Base-by-base conservation (phyloP, 2,888 invertebrate genomes). In the Pasiphila rectangulata region DNA sequence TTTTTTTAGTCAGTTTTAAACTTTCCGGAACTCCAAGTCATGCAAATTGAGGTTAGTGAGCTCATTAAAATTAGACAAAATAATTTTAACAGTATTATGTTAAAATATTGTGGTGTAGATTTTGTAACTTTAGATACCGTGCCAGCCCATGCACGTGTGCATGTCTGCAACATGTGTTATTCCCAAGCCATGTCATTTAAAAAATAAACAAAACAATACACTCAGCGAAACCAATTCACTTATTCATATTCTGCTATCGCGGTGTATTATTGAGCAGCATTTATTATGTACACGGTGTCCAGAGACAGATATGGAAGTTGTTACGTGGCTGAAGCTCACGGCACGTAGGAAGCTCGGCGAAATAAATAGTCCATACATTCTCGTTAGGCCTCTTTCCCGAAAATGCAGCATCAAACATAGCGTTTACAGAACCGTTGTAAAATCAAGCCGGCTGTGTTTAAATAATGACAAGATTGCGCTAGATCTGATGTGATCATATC, bases 1-100 rank as follows among this genome's bases (percentile, higher is more conserved):
- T 77, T 76, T 77, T 75, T 75, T 66, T 73, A 70, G 72, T 78
- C 75, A 75, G 79, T 79, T 79, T 79, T 75, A 75, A 81, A 79
- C 70, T 80, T 29, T 38, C 12, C 25, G 45, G 60, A 64, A 64
- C 56, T 57, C 17, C 9, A 7, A 32, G 16, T 58, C 67, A 63
- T 63, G 54, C 55, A 63, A 59, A 64, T 44, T 50, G 45, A 46
- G 44, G 46, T 51, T 45, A 53, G 55, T 53, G 49, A 51, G 38
- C 30, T 23, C 24, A 27, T 19, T 12, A 19, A 42, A 27, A 6
- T 16, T 20, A 10, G 34, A 35, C 20, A 37, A 9, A 4, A 13
- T 23, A 34, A 12, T 32, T 30, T 9, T 30, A 19, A 20, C 7
- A 13, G 25, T 23, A 4, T 12, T 5, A 16, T 32, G 9, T n/a